Percentiles rank a stretch among this genome's conserved stretches.
Evolutionary conservation across 2,113 vertebrate species (phyloP).

Genomic region (Nycticryphes semicollaris): DNA sequence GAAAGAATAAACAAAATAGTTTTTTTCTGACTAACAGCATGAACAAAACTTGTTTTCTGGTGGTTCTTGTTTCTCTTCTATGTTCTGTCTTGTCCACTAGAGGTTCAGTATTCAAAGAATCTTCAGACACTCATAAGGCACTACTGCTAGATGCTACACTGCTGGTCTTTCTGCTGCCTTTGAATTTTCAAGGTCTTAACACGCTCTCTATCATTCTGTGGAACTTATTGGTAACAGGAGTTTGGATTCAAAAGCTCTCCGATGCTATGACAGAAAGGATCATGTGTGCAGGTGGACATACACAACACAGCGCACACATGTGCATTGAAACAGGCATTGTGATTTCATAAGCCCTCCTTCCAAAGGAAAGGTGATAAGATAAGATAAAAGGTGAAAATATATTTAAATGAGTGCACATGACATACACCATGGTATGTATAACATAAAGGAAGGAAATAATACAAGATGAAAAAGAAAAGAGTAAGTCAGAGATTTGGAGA

Average conservation of each 20-base stretch:
- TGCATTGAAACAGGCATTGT: background rate
- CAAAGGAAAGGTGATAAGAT: background rate
- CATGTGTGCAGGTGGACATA: background rate
- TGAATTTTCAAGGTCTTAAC: background rate
- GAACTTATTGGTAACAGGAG: background rate
- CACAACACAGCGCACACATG: fast-evolving
- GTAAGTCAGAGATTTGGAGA: background rate
- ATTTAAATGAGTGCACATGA: background rate
- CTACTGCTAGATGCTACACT: background rate
- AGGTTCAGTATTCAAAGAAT: background rate
- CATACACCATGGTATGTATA: background rate
- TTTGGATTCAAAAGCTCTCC: background rate
- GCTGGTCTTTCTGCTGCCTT: background rate
- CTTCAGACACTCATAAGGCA: background rate
- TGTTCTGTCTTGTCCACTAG: background rate
- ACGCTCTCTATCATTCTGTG: background rate
- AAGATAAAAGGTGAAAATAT: background rate
- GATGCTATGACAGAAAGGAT: background rate
- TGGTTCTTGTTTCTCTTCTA: background rate
- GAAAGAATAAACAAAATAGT: background rate
- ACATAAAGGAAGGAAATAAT: background rate
- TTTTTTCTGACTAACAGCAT: background rate
- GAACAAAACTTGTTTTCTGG: background rate
- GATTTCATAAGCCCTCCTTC: background rate
- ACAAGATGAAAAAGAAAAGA: background rate